phyloP scores from a whole-genome alignment of 1,140 invertebrate genomes.

The Lepidotrigona ventralis region DNA sequence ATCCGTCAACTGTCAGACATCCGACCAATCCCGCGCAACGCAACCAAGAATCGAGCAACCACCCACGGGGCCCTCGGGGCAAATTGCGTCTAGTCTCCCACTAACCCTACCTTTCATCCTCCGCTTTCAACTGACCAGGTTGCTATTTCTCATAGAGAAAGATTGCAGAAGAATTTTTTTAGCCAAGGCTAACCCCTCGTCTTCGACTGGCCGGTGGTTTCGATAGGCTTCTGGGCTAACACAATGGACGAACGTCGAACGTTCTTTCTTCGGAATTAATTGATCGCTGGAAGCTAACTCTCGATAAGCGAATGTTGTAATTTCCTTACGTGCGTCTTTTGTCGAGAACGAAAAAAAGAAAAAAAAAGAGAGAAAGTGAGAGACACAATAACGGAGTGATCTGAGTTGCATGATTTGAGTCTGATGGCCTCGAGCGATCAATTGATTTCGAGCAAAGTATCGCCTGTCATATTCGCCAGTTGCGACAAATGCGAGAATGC shows the following conservation, averaged over 20 bases:
- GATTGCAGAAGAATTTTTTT: background rate
- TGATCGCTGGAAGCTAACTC: background rate
- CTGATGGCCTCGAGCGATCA: background rate
- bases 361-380: background rate
- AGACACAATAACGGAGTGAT: background rate
- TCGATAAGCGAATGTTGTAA: background rate
- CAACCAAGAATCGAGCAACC: constrained; percentile 69
- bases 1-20: constrained; percentile 79
- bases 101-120: constrained; percentile 33
- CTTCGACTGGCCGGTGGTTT: no score
- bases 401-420: background rate
- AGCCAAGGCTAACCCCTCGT: background rate
- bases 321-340: background rate
- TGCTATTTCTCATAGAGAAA: constrained; percentile 15
- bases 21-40: constrained; percentile 76
- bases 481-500: background rate
- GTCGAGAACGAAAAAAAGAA: no score
- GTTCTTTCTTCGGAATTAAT: background rate
- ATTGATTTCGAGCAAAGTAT: background rate
- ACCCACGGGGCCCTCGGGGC: constrained; percentile 73
- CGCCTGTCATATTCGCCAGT: background rate
- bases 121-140: background rate
- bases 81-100: constrained; percentile 64
- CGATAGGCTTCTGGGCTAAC: background rate
- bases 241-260: background rate